phyloP scores from a whole-genome alignment of 2,113 vertebrate genomes.

The Pagrus major region DNA sequence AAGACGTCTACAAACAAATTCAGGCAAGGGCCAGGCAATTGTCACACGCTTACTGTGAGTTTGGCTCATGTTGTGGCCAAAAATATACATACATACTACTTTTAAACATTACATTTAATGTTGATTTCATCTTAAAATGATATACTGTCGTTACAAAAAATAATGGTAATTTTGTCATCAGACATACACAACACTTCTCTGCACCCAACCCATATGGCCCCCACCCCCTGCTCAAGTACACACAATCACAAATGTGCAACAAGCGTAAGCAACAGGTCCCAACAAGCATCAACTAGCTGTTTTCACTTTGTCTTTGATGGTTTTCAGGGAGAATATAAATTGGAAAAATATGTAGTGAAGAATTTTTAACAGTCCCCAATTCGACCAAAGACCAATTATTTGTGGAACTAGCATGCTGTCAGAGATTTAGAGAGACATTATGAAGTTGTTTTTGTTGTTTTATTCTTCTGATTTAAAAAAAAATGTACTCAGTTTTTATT shows the following conservation, averaged over 20 bases:
- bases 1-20: neutral
- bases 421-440: neutral
- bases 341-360: neutral
- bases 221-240: neutral
- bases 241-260: conserved; percentile 8
- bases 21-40: no score
- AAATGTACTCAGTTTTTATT: neutral
- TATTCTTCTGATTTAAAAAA: neutral
- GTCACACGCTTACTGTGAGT: no score
- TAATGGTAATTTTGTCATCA: neutral
- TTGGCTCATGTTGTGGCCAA: neutral
- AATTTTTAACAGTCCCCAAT: neutral
- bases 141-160: neutral
- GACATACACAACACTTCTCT: neutral
- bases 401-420: neutral
- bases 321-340: neutral
- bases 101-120: neutral
- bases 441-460: neutral
- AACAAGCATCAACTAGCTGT: neutral
- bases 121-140: neutral
- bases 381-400: neutral
- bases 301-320: neutral
- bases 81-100: neutral
- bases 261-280: neutral
- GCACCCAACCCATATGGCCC: neutral